Conservation (phyloP, 30 jellyfish, hydroid and myxozoan genomes). For the Aurelia sp. region DNA sequence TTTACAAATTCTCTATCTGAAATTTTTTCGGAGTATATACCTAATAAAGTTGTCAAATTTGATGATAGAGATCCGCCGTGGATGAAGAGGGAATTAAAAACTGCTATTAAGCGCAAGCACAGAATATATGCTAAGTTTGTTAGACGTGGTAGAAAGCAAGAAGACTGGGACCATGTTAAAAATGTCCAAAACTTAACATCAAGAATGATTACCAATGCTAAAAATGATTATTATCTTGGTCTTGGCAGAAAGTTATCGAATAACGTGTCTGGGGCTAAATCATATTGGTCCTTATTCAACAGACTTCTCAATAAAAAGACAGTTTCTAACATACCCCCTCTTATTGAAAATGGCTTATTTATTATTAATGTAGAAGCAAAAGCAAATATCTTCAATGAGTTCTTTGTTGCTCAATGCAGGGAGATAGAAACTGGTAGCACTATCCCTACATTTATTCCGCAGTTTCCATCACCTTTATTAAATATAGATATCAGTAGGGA, state of each 20-base stretch:
- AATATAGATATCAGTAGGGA: no score
- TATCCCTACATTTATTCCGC: no score
- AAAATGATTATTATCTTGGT: background rate
- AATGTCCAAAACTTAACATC: background rate
- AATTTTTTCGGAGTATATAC: slow-evolving; percentile 25
- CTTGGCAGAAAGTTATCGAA: slow-evolving; percentile 57
- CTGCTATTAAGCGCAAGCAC: slow-evolving; percentile 51
- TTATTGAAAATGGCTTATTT: background rate
- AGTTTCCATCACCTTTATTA: no score
- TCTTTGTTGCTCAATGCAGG: no score
- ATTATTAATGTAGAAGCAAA: no score
- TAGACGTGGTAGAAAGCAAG: no score
- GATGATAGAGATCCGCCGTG: slow-evolving; percentile 63
- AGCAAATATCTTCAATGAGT: no score
- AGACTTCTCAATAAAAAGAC: slow-evolving; percentile 44
- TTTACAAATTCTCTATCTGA: slow-evolving; percentile 37
- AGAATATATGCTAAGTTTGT: no score
- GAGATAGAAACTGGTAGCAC: no score
- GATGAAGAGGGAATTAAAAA: slow-evolving; percentile 56
- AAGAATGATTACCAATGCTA: slow-evolving; percentile 10
- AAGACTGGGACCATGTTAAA: slow-evolving; percentile 43
- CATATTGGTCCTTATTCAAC: slow-evolving; percentile 61
- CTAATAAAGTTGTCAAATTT: slow-evolving; percentile 49
- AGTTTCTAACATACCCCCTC: slow-evolving; percentile 45
- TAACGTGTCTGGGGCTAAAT: slow-evolving; percentile 42